These are phyloP conservation scores for Sacculina carcini DNA, from an alignment of 2,888 invertebrate genomes.

Conservation along the genomic window DNA sequence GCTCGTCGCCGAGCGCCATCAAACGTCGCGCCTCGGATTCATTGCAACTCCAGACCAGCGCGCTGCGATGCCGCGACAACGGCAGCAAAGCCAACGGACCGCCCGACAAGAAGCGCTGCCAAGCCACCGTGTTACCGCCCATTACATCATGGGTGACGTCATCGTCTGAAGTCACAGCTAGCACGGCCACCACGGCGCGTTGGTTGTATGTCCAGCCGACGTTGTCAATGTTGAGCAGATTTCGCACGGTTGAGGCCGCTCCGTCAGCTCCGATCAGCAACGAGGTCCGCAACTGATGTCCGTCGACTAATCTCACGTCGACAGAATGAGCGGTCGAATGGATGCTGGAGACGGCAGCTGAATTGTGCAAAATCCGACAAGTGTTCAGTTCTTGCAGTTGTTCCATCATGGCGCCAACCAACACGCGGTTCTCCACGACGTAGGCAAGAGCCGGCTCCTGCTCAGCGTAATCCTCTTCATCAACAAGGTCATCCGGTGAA, in stretches of 20 bases:
- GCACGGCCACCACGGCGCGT: constrained; percentile 71
- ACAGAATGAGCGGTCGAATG: not conserved
- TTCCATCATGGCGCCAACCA: constrained; percentile 42
- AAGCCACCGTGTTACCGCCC: constrained; percentile 53
- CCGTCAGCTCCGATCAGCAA: constrained; percentile 81
- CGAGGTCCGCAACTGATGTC: constrained; percentile 11
- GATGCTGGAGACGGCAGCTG: constrained; percentile 15
- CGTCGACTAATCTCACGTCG: not conserved
- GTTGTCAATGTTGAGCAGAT: constrained; percentile 52
- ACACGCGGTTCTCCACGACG: constrained; percentile 77
- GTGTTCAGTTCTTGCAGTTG: constrained; percentile 29
- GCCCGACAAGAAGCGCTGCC: constrained; percentile 79
- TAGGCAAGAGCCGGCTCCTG: constrained; percentile 51
- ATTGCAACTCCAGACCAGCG: constrained; percentile 81
- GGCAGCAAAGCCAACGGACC: constrained; percentile 84
- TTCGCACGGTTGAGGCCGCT: constrained; percentile 56
- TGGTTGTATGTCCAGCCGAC: constrained; percentile 62
- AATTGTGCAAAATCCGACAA: too few species aligned
- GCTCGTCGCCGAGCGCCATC: constrained; percentile 36
- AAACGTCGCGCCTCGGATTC: constrained; percentile 44
- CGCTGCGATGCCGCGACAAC: constrained; percentile 44
- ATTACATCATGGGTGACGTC: too few species aligned
- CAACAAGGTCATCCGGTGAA: too few species aligned
- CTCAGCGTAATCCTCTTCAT: constrained; percentile 40
- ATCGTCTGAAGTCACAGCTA: constrained; percentile 44